A percentile compares a stretch with the other conserved stretches of the same genome.
Evolutionary conservation across 2,888 invertebrate species (phyloP).

Genomic region (Augiades crinisus): DNA sequence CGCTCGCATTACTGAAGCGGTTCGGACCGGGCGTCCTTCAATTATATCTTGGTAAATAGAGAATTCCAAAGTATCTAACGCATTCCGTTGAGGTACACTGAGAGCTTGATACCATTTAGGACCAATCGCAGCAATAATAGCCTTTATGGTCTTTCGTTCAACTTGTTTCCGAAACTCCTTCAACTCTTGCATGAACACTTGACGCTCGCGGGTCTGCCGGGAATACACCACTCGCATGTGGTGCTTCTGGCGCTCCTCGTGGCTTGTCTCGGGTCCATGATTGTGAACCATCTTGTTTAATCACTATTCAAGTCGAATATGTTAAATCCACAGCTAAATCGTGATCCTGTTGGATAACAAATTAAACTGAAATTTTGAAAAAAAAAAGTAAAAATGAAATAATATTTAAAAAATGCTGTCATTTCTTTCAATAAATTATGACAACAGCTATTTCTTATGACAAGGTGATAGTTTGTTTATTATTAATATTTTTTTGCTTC

Average conservation of each 20-base stretch:
- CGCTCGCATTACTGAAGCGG: constrained; percentile 44
- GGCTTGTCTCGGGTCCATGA: constrained; percentile 44
- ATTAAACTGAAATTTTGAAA: constrained; percentile 17
- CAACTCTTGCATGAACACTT: constrained; percentile 65
- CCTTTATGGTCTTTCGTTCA: constrained; percentile 40
- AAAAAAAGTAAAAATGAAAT: background rate
- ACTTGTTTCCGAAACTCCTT: constrained; percentile 46
- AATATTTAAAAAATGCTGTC: background rate
- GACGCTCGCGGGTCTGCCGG: constrained; percentile 51
- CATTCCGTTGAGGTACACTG: constrained; percentile 56
- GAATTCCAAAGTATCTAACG: constrained; percentile 50
- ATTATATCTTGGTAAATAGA: constrained; percentile 64
- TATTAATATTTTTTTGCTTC: constrained; percentile 17
- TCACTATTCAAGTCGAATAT: background rate
- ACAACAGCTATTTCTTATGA: background rate
- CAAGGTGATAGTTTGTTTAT: too few species aligned
- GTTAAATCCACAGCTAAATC: background rate
- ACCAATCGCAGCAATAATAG: constrained; percentile 47
- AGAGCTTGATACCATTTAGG: constrained; percentile 70
- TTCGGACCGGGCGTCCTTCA: constrained; percentile 56
- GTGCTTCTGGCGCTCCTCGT: constrained; percentile 42
- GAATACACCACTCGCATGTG: constrained; percentile 54
- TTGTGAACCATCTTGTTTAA: constrained; percentile 39
- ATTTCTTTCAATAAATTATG: too few species aligned
- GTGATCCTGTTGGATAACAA: too few species aligned